phyloP scores from a whole-genome alignment of 2,113 vertebrate genomes.

The Salvelinus sp. region DNA sequence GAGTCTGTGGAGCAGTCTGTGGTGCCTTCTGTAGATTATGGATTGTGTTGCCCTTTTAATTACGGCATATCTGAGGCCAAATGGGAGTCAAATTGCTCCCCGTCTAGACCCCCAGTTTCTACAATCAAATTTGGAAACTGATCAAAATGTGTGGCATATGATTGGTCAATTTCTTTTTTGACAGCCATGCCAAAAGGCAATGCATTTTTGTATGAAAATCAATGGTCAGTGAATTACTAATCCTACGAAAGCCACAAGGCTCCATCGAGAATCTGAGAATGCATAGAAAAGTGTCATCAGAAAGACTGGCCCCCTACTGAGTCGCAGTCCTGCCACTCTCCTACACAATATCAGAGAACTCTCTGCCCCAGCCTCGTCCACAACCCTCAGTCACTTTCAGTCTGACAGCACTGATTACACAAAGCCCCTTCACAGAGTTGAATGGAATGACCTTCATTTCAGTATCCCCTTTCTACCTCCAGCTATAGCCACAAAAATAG shows the following conservation, averaged over 20 bases:
- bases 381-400: slow-evolving; percentile 34
- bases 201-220: no score
- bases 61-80: slow-evolving; percentile 12
- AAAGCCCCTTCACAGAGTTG: slow-evolving; percentile 42
- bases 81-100: slow-evolving; percentile 17
- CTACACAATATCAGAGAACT: slow-evolving; percentile 32
- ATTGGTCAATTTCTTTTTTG: no score
- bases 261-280: not conserved
- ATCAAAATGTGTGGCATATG: no score
- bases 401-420: slow-evolving; percentile 57
- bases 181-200: no score
- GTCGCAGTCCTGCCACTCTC: slow-evolving; percentile 42
- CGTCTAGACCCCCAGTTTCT: no score
- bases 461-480: slow-evolving; percentile 34
- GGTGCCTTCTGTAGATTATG: no score
- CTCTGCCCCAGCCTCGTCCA: slow-evolving; percentile 22
- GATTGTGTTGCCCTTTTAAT: no score
- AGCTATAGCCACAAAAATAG: slow-evolving; percentile 10
- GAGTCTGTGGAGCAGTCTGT: no score
- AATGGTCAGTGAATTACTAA: no score
- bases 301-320: slow-evolving; percentile 20
- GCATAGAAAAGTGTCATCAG: slow-evolving; percentile 52
- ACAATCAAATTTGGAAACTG: no score
- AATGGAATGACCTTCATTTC: slow-evolving; percentile 46
- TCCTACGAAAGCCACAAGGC: no score